Conservation (phyloP, 2,888 invertebrate genomes). For the Mythimna loreyi region DNA sequence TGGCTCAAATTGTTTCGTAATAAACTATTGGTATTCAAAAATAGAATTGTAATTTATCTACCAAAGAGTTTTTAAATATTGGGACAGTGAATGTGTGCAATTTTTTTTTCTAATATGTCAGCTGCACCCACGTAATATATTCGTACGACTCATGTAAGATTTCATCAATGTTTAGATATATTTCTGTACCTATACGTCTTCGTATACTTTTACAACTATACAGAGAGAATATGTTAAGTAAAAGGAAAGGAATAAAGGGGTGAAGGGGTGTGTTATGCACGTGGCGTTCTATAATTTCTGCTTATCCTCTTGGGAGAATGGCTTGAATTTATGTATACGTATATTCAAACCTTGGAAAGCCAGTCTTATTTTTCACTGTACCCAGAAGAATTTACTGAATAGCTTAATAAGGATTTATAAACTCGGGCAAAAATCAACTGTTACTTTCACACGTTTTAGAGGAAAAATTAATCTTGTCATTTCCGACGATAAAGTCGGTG, state of each 20-base stretch:
- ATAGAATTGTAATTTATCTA: neutral
- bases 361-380: slow-evolving; percentile 7
- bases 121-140: neutral
- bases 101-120: slow-evolving; percentile 10
- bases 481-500: neutral
- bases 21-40: neutral
- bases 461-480: slow-evolving; percentile 3
- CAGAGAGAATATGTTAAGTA: no score
- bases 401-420: neutral
- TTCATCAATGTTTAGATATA: neutral
- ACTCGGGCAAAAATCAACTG: neutral
- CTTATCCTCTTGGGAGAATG: slow-evolving; percentile 22
- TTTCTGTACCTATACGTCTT: neutral
- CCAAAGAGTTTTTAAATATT: neutral
- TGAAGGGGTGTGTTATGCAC: slow-evolving; percentile 19
- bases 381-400: slow-evolving; percentile 2
- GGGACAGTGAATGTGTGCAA: slow-evolving; percentile 1
- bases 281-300: slow-evolving; percentile 46
- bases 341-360: slow-evolving; percentile 10
- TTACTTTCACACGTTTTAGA: neutral
- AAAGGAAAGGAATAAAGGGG: slow-evolving; percentile 5
- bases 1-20: neutral
- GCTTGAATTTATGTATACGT: slow-evolving; percentile 40
- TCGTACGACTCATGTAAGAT: neutral
- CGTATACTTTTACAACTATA: neutral